Conservation (phyloP, 1,140 invertebrate species). For the Drosophila repletoides region DNA sequence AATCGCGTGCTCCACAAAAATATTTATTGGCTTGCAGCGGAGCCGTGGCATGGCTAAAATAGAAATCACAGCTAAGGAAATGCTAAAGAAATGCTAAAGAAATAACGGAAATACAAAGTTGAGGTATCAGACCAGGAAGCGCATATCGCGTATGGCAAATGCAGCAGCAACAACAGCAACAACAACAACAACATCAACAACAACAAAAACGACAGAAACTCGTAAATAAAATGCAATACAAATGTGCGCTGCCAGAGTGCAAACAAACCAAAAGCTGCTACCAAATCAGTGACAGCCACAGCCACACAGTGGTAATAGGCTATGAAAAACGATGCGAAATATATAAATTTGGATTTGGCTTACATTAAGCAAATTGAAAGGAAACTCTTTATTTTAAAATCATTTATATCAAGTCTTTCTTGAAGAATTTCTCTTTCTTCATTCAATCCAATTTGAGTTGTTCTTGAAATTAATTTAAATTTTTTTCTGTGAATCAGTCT, state of each 20-base stretch:
- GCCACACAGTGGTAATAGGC: constrained; percentile 42
- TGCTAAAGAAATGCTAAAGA: constrained; percentile 57
- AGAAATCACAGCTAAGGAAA: constrained; percentile 61
- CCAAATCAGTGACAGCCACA: constrained; percentile 63
- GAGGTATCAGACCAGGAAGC: constrained; percentile 76
- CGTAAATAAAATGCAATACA: constrained; percentile 78
- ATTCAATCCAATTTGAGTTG: too few species aligned
- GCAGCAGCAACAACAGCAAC: constrained; percentile 17
- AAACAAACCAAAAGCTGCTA: constrained; percentile 57
- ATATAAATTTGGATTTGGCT: too few species aligned
- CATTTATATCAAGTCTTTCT: too few species aligned
- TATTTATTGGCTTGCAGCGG: constrained; percentile 68
- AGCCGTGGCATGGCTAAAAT: constrained; percentile 64
- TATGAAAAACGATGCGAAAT: constrained; percentile 9
- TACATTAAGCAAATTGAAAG: too few species aligned
- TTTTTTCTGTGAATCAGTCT: too few species aligned
- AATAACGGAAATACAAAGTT: constrained; percentile 77
- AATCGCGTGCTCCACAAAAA: constrained; percentile 64
- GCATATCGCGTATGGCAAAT: constrained; percentile 72
- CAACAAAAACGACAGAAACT: constrained; percentile 30
- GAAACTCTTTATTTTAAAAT: not conserved
- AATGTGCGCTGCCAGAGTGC: constrained; percentile 57
- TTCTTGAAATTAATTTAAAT: too few species aligned
- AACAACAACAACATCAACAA: constrained; percentile 2
- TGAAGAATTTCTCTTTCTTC: too few species aligned